These are phyloP conservation scores for Psix sp. DNA, from an alignment of 1,140 invertebrate genomes.

Conservation along the genomic window DNA sequence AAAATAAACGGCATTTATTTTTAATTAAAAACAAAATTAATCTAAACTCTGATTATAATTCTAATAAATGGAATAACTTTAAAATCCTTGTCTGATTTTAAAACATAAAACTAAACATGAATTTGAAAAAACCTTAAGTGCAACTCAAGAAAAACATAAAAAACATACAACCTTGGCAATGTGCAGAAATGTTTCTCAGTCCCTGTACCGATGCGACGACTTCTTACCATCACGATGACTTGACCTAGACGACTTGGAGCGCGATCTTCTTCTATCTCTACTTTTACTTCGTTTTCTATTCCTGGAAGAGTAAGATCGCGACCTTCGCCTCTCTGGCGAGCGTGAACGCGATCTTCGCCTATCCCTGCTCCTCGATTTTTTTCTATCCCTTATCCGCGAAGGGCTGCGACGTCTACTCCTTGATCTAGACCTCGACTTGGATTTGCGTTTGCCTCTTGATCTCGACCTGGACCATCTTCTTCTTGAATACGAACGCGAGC, in stretches of 20 bases:
- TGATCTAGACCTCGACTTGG: conserved; percentile 46
- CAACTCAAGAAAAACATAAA: not conserved
- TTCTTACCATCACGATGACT: conserved; percentile 75
- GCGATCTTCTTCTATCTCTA: conserved; percentile 63
- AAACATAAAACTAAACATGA: too few species aligned
- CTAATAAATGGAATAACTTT: too few species aligned
- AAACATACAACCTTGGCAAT: conserved; percentile 72
- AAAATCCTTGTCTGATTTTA: too few species aligned
- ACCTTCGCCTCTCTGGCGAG: conserved; percentile 65
- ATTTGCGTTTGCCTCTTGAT: conserved; percentile 56
- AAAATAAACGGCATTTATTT: too few species aligned
- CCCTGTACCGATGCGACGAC: conserved; percentile 74
- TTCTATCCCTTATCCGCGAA: conserved; percentile 62
- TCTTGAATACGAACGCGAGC: conserved; percentile 65
- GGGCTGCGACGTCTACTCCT: conserved; percentile 56
- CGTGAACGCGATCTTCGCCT: conserved; percentile 57
- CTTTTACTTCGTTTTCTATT: conserved; percentile 64
- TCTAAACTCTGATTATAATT: too few species aligned
- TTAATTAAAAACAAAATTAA: too few species aligned
- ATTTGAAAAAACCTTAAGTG: too few species aligned
- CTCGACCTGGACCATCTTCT: conserved; percentile 64
- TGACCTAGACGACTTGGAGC: conserved; percentile 66
- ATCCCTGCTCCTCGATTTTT: conserved; percentile 34
- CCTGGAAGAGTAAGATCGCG: conserved; percentile 67
- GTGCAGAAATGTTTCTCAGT: conserved; percentile 65